Conservation (phyloP, 1,140 invertebrate genomes). For the Andricus grossulariae region DNA sequence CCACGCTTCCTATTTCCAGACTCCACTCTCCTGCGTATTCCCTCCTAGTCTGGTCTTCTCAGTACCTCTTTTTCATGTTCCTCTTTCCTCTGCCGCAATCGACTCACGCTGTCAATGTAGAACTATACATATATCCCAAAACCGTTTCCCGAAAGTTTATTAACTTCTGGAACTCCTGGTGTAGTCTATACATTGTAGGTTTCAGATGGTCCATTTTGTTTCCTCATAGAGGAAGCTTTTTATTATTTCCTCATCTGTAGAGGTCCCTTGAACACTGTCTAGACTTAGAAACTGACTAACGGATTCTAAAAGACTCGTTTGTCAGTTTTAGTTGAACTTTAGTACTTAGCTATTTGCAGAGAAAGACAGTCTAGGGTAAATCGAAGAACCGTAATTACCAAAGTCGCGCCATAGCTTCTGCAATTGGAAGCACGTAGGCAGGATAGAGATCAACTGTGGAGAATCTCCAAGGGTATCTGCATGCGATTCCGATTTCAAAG, state of each 20-base stretch:
- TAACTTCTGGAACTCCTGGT: constrained; percentile 47
- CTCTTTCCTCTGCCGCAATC: constrained; percentile 34
- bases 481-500: background rate
- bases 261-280: too few species aligned
- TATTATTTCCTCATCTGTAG: too few species aligned
- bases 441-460: background rate
- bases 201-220: background rate
- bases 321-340: background rate
- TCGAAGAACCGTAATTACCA: constrained; percentile 47
- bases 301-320: constrained; percentile 40
- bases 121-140: constrained; percentile 33
- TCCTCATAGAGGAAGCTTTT: too few species aligned
- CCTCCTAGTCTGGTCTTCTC: constrained; percentile 25
- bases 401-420: constrained; percentile 51
- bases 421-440: constrained; percentile 51
- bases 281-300: constrained; percentile 8
- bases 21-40: background rate
- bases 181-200: background rate
- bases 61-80: constrained; percentile 41
- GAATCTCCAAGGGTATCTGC: background rate
- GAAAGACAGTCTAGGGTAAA: constrained; percentile 50
- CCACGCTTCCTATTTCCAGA: constrained; percentile 24
- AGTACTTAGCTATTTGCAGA: background rate
- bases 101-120: constrained; percentile 41
- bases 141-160: constrained; percentile 55